Conservation (phyloP, 1,140 invertebrate species). For the Mya arenaria region DNA sequence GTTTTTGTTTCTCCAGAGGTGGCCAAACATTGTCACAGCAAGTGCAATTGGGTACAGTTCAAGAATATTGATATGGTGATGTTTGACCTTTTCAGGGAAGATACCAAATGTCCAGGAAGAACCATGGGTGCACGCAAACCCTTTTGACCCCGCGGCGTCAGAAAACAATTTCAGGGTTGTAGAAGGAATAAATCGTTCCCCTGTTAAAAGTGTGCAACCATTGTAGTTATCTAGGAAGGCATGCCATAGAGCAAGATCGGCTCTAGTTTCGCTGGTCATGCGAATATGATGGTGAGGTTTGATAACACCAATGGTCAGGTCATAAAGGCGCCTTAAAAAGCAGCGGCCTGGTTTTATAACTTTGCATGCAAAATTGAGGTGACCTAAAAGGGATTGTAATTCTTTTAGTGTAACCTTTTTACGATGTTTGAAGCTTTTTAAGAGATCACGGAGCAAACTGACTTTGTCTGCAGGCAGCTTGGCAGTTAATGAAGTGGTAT, state of each 20-base stretch:
- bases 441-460: neutral
- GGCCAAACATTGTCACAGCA: constrained; percentile 6
- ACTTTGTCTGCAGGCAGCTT: constrained; percentile 9
- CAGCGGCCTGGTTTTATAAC: neutral
- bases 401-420: constrained; percentile 1
- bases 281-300: neutral
- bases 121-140: neutral
- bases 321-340: constrained; percentile 4
- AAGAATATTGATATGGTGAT: neutral
- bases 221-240: neutral
- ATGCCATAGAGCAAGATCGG: neutral
- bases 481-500: neutral
- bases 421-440: neutral
- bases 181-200: neutral
- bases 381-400: constrained; percentile 7
- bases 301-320: neutral
- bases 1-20: constrained; percentile 16
- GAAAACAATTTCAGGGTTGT: neutral
- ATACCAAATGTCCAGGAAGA: constrained; percentile 6
- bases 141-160: constrained; percentile 5
- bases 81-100: neutral
- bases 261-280: neutral
- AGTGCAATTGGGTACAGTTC: constrained; percentile 22
- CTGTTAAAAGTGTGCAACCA: neutral
- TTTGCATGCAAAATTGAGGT: constrained; percentile 23